Conservation (phyloP, 2,888 invertebrate genomes). For the Oligia fasciuncula region DNA sequence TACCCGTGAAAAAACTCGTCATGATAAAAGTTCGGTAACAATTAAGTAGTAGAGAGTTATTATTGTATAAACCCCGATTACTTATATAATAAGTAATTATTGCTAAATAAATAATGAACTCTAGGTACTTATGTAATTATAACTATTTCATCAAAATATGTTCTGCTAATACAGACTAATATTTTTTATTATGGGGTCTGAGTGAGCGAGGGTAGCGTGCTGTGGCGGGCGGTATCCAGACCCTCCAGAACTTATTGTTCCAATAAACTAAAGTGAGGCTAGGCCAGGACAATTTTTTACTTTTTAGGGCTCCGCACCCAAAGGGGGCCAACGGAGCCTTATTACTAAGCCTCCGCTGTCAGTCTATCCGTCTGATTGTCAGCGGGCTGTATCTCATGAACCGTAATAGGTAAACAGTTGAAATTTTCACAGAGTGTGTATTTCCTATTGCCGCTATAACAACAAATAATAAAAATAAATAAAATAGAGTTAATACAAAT, state of each 20-base stretch:
- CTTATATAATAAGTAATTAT: not conserved
- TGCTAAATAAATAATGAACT: not conserved
- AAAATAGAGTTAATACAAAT: not conserved
- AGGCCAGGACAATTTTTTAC: not conserved
- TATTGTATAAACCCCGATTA: not conserved
- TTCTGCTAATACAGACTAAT: not conserved
- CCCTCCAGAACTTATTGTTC: not conserved
- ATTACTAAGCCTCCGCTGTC: no score
- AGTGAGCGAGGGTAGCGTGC: not conserved
- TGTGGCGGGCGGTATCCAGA: not conserved
- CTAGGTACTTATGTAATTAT: not conserved
- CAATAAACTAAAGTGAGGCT: not conserved
- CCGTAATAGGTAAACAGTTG: no score
- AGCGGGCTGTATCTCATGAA: no score
- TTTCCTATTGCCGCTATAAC: no score
- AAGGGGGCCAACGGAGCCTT: no score
- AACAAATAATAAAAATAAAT: not conserved
- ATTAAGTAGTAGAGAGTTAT: not conserved
- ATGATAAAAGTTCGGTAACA: not conserved
- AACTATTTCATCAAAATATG: not conserved
- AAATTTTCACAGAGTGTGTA: no score
- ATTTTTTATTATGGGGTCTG: not conserved
- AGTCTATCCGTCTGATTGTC: no score
- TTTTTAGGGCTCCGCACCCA: no score
- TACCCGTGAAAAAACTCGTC: not conserved